Percentiles rank a stretch among this genome's conserved stretches.
phyloP scores from a whole-genome alignment of 2,888 invertebrate species.

The Conistra vaccinii region DNA sequence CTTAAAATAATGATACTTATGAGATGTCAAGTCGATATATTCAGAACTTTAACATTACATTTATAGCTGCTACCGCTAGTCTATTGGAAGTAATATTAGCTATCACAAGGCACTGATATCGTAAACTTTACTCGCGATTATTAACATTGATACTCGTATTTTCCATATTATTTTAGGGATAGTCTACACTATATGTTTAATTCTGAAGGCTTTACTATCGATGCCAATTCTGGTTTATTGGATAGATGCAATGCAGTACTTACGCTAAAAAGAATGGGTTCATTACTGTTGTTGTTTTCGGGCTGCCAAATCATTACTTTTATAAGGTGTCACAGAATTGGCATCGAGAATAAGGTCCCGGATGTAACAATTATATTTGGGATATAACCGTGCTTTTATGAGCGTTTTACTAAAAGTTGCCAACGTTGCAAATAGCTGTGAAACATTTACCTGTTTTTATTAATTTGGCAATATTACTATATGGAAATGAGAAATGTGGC shows the following conservation, averaged over 20 bases:
- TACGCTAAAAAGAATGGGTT: background rate
- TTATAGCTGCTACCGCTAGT: constrained; percentile 55
- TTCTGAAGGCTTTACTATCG: background rate
- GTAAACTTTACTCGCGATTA: constrained; percentile 60
- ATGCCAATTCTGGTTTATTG: constrained; percentile 26
- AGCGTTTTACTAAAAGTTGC: too few relatives aligned
- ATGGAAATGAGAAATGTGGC: too few relatives aligned
- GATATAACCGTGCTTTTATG: constrained; percentile 15
- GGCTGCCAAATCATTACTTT: too few relatives aligned
- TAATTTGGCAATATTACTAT: too few relatives aligned
- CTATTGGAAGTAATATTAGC: constrained; percentile 62
- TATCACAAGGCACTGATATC: constrained; percentile 77
- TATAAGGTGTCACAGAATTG: background rate
- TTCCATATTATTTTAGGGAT: constrained; percentile 14
- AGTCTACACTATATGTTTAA: constrained; percentile 16
- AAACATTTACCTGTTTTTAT: too few relatives aligned
- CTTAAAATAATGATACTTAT: constrained; percentile 23
- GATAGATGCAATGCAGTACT: too few relatives aligned
- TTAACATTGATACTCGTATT: constrained; percentile 31
- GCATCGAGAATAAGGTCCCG: constrained; percentile 2
- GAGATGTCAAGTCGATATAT: constrained; percentile 38
- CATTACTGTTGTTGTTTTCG: background rate
- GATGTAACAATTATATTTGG: constrained; percentile 13
- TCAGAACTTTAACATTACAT: constrained; percentile 37
- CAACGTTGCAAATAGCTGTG: too few relatives aligned